phyloP scores from a whole-genome alignment of 2,797 vertebrate genomes.

The Darevskia mixta region DNA sequence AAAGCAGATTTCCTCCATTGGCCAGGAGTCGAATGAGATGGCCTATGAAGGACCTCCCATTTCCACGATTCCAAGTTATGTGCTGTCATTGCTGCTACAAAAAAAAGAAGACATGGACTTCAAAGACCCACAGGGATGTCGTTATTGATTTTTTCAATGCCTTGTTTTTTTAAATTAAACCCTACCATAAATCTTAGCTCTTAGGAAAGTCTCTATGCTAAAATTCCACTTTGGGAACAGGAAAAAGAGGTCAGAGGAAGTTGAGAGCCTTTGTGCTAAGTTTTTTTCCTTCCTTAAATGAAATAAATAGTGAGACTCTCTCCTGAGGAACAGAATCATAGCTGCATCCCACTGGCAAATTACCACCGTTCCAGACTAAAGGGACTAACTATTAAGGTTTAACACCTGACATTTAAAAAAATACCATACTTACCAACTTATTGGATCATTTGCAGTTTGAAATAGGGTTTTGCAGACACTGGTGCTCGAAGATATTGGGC shows the following conservation, averaged over 20 bases:
- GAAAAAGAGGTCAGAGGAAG: slow-evolving; percentile 2
- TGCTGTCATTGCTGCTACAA: too few relatives aligned
- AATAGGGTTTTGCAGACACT: not conserved
- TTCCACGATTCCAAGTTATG: too few relatives aligned
- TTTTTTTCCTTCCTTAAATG: not conserved
- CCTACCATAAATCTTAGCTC: not conserved
- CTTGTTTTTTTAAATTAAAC: not conserved
- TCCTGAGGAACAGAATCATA: not conserved
- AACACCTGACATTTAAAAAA: not conserved
- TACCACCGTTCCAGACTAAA: not conserved
- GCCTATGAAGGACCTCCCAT: too few relatives aligned
- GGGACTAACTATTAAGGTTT: not conserved
- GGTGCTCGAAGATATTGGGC: not conserved
- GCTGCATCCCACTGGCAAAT: slow-evolving; percentile 3
- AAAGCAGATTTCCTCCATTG: too few relatives aligned
- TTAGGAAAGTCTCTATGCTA: not conserved
- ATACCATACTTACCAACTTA: not conserved
- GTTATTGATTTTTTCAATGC: not conserved
- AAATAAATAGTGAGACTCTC: not conserved
- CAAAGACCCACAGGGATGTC: not conserved
- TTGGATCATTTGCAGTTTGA: slow-evolving; percentile 11
- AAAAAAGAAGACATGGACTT: too few relatives aligned
- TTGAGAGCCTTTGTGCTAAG: not conserved
- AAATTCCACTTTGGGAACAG: not conserved
- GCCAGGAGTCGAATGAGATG: too few relatives aligned